phyloP scores from a whole-genome alignment of 2,888 invertebrate species.

The Penaeus monodon region DNA sequence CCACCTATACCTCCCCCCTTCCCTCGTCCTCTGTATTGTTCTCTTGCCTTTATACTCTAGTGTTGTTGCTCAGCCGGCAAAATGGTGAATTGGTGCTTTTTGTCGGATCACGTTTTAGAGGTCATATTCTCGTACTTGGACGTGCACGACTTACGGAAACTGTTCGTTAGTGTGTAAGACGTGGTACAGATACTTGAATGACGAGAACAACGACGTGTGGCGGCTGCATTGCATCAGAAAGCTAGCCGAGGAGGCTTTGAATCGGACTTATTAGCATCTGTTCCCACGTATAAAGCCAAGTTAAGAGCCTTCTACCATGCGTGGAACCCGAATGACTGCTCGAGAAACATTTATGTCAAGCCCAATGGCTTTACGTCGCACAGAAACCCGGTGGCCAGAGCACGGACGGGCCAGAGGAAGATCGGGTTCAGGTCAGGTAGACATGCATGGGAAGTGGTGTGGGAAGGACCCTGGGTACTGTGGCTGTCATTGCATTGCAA shows the following conservation, averaged over 20 bases:
- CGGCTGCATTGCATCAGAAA: slow-evolving; percentile 87
- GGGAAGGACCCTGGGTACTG: slow-evolving; percentile 99
- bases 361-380: slow-evolving; percentile 97
- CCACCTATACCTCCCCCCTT: not conserved
- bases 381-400: slow-evolving; percentile 99
- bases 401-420: slow-evolving; percentile 94
- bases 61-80: slow-evolving; percentile 44
- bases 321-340: slow-evolving; percentile 98
- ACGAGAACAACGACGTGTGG: slow-evolving; percentile 97
- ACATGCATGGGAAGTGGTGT: slow-evolving; percentile 98
- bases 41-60: not conserved
- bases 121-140: slow-evolving; percentile 92
- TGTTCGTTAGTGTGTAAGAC: slow-evolving; percentile 93
- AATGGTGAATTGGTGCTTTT: slow-evolving; percentile 66
- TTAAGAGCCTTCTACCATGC: slow-evolving; percentile 92
- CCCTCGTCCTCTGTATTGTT: not conserved
- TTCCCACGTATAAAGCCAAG: slow-evolving; percentile 92
- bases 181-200: slow-evolving; percentile 90
- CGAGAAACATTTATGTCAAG: slow-evolving; percentile 95
- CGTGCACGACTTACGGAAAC: slow-evolving; percentile 85
- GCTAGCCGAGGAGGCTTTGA: slow-evolving; percentile 87
- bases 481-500: slow-evolving; percentile 95
- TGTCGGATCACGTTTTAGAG: slow-evolving; percentile 86
- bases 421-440: slow-evolving; percentile 89
- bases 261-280: slow-evolving; percentile 89